Percentiles rank a stretch among this genome's conserved stretches.
phyloP scores from a whole-genome alignment of 2,888 invertebrate genomes.

The Amiota minor region DNA sequence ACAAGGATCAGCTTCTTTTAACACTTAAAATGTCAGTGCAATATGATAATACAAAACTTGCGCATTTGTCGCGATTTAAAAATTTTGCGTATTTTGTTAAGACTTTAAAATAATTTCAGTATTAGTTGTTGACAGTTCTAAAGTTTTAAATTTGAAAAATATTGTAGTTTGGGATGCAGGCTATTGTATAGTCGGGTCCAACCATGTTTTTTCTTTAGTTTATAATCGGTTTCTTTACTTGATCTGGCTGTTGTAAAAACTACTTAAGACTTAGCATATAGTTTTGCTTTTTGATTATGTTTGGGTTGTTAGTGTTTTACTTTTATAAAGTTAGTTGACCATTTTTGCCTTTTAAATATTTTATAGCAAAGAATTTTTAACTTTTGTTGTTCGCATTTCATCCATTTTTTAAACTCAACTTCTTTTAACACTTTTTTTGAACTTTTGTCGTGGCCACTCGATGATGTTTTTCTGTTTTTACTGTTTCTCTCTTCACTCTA shows the following conservation, averaged over 20 bases:
- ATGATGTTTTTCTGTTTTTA: neutral
- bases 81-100: too few relatives aligned
- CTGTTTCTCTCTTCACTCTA: too few relatives aligned
- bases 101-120: too few relatives aligned
- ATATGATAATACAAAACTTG: too few relatives aligned
- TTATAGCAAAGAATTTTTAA: constrained; percentile 20
- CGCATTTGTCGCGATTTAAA: too few relatives aligned
- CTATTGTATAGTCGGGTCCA: too few relatives aligned
- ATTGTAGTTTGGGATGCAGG: neutral
- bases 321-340: constrained; percentile 23
- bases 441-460: neutral
- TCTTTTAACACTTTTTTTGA: neutral
- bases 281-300: neutral
- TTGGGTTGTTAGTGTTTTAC: neutral
- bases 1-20: too few relatives aligned
- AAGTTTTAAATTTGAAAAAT: neutral
- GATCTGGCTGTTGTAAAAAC: neutral
- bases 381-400: constrained; percentile 26
- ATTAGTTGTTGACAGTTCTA: neutral
- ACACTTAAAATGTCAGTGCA: too few relatives aligned
- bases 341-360: constrained; percentile 23
- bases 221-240: neutral
- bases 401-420: constrained; percentile 17
- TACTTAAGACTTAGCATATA: neutral
- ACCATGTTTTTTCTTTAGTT: neutral